A percentile compares a stretch with the other conserved stretches of the same genome.
These are phyloP conservation scores for Lycopodina hypogea DNA, from an alignment of 37 sponge, comb jelly and placozoan genomes.

Conservation along the genomic window DNA sequence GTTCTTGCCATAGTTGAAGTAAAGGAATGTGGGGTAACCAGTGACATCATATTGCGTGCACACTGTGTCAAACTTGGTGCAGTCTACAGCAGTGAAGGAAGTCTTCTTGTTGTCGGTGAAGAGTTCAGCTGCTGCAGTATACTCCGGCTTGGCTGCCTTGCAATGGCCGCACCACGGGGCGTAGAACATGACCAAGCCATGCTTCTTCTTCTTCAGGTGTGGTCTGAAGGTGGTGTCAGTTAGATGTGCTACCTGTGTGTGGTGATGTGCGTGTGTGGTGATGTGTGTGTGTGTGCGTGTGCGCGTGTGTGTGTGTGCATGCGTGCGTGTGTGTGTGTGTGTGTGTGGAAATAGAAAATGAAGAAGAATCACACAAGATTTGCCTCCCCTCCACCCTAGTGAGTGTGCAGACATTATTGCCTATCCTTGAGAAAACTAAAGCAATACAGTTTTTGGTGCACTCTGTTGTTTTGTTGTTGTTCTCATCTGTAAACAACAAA, in stretches of 20 bases:
- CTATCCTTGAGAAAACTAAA: too few relatives aligned
- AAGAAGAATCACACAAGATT: neutral
- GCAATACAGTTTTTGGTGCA: too few relatives aligned
- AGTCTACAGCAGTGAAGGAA: conserved; percentile 76
- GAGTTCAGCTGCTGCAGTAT: conserved; percentile 58
- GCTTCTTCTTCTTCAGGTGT: conserved; percentile 81
- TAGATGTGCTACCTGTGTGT: conserved; percentile 55
- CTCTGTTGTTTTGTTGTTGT: too few relatives aligned
- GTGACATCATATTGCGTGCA: conserved; percentile 58
- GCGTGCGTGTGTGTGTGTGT: conserved; percentile 1
- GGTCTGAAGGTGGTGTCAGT: conserved; percentile 65
- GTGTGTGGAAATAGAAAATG: too few relatives aligned
- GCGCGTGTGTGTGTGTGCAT: neutral
- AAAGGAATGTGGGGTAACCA: conserved; percentile 81
- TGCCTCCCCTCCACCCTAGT: too few relatives aligned
- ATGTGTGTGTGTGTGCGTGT: too few relatives aligned
- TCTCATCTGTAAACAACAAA: too few relatives aligned
- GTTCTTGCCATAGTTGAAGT: conserved; percentile 78
- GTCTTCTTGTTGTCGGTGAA: conserved; percentile 67
- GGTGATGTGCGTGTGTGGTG: too few relatives aligned
- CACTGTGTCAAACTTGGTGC: conserved; percentile 63
- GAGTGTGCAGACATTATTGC: too few relatives aligned
- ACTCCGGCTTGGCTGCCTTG: conserved; percentile 91
- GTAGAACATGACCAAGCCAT: conserved; percentile 92
- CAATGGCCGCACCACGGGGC: conserved; percentile 98